Percentiles rank a stretch among this genome's conserved stretches.
Evolutionary conservation across 1,140 invertebrate genomes (phyloP).

Genomic region (Lasaia peninsularis): DNA sequence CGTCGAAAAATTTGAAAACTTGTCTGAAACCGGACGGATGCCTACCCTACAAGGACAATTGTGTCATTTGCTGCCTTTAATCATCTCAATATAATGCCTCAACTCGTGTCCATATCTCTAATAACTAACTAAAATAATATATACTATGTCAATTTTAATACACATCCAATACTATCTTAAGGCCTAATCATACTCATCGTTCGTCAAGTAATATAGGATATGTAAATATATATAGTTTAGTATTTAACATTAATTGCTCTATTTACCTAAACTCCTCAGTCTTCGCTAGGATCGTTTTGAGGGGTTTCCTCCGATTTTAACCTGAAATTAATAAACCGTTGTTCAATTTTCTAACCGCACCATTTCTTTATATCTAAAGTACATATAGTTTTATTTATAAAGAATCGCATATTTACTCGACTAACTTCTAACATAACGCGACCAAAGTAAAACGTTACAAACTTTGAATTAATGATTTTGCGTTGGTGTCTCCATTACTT

Average conservation of each 20-base stretch:
- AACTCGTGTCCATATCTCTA: neutral
- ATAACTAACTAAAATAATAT: neutral
- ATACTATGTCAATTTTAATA: neutral
- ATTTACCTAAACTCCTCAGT: conserved; percentile 50
- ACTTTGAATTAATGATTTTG: neutral
- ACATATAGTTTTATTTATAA: neutral
- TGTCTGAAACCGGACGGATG: conserved; percentile 15
- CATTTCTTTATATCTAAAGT: conserved; percentile 15
- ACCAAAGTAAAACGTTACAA: neutral
- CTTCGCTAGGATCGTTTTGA: conserved; percentile 45
- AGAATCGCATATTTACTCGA: neutral
- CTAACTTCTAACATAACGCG: neutral
- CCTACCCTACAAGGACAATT: neutral
- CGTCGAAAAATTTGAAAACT: conserved; percentile 14
- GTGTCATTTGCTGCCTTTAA: neutral
- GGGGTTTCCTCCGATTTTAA: conserved; percentile 51
- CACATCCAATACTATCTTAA: conserved; percentile 3
- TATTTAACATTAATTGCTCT: conserved; percentile 26
- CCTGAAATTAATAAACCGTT: conserved; percentile 64
- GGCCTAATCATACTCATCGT: neutral
- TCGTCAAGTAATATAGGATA: conserved; percentile 17
- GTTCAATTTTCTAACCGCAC: conserved; percentile 39
- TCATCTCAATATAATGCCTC: neutral
- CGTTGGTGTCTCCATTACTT: neutral
- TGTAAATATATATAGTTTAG: conserved; percentile 21